These are phyloP conservation scores for Atta colombica DNA, from an alignment of 1,140 invertebrate species.

Conservation along the genomic window DNA sequence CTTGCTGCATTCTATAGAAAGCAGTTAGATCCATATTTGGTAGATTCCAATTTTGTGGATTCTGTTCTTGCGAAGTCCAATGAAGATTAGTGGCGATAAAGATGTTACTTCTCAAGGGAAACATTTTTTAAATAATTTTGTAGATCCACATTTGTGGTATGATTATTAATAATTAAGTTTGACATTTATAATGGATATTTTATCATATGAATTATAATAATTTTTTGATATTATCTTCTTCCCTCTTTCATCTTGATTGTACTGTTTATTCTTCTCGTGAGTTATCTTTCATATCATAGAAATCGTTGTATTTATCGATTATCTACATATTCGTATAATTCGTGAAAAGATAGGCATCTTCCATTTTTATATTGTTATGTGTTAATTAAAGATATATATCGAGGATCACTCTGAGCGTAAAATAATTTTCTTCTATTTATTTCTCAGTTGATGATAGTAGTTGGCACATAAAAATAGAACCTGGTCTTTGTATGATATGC, in stretches of 20 bases:
- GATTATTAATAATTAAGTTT: constrained; percentile 10
- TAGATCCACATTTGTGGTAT: neutral
- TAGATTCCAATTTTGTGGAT: constrained; percentile 15
- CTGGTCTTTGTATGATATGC: constrained; percentile 14
- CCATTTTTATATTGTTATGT: neutral
- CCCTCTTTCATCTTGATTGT: neutral
- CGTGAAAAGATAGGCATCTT: neutral
- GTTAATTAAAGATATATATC: neutral
- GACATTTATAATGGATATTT: neutral
- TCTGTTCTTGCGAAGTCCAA: constrained; percentile 10
- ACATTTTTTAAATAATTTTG: constrained; percentile 42
- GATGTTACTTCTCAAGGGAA: constrained; percentile 47
- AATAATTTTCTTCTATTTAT: constrained; percentile 19
- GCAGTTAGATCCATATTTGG: constrained; percentile 58
- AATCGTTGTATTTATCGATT: constrained; percentile 33
- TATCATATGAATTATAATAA: neutral
- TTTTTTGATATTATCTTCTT: constrained; percentile 11
- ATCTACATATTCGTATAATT: constrained; percentile 4
- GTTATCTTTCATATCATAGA: constrained; percentile 34
- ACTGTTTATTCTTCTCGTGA: neutral
- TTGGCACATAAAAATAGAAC: constrained; percentile 36
- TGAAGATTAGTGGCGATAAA: constrained; percentile 32
- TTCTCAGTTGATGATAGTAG: neutral
- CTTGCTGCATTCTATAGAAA: constrained; percentile 28
- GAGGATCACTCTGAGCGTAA: neutral